Evolutionary conservation across 2,888 invertebrate genomes (phyloP).

Genomic region (Lepeophtheirus nordmannii): DNA sequence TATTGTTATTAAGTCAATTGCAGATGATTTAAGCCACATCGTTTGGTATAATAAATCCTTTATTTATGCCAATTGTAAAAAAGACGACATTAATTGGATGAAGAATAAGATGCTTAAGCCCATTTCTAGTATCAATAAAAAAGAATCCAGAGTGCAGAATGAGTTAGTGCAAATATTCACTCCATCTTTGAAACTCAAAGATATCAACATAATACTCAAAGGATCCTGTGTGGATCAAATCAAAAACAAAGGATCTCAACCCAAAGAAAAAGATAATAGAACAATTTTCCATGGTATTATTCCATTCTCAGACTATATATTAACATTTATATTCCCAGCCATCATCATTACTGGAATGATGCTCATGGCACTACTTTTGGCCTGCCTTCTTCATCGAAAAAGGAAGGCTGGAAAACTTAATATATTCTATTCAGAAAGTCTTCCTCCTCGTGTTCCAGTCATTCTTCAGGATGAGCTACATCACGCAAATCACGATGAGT

Average conservation of each 20-base stretch:
- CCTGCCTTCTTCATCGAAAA: slow-evolving; percentile 49
- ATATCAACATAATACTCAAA: slow-evolving; percentile 15
- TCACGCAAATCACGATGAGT: too few species aligned
- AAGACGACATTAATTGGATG: not conserved
- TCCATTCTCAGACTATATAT: slow-evolving; percentile 34
- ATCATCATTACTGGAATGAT: slow-evolving; percentile 68
- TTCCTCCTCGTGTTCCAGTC: slow-evolving; percentile 16
- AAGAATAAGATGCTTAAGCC: slow-evolving; percentile 3
- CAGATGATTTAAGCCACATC: not conserved
- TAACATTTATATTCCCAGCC: slow-evolving; percentile 73
- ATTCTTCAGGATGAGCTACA: slow-evolving; percentile 10
- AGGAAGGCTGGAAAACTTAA: slow-evolving; percentile 12
- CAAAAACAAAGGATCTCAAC: slow-evolving; percentile 4
- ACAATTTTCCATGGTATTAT: slow-evolving; percentile 13
- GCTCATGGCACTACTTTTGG: slow-evolving; percentile 65
- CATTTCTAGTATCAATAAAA: not conserved
- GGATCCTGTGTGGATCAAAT: too few species aligned
- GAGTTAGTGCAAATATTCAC: slow-evolving; percentile 38
- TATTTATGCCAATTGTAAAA: not conserved
- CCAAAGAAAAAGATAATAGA: slow-evolving; percentile 24
- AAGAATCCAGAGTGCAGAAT: not conserved
- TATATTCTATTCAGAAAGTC: slow-evolving; percentile 6
- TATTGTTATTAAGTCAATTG: slow-evolving; percentile 44
- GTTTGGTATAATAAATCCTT: slow-evolving; percentile 4
- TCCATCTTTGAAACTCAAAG: slow-evolving; percentile 32